Evolutionary conservation across 2,113 vertebrate species (phyloP).

Genomic region (Vulpes lagopus): DNA sequence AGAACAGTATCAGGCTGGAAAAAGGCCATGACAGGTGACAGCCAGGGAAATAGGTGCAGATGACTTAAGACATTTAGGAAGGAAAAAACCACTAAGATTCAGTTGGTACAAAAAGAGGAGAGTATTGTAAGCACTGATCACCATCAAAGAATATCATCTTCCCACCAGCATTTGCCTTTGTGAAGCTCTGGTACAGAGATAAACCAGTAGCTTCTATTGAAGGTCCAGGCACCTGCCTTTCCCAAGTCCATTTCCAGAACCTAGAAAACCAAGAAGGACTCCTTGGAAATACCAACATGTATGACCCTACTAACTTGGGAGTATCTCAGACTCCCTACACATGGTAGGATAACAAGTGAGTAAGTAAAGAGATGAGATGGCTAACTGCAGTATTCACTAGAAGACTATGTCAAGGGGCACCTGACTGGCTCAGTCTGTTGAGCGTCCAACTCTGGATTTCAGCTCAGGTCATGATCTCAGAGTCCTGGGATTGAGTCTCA

Average conservation of each 20-base stretch:
- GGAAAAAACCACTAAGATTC: conserved; percentile 17
- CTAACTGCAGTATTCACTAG: not conserved
- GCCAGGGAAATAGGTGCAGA: conserved; percentile 59
- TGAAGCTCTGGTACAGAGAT: not conserved
- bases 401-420: not conserved
- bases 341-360: not conserved
- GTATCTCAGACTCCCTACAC: not conserved
- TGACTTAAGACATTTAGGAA: conserved; percentile 48
- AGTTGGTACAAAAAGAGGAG: not conserved
- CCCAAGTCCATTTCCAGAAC: conserved; percentile 38
- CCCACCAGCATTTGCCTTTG: conserved; percentile 5
- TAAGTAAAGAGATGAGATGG: conserved; percentile 10
- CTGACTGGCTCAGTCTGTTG: not conserved
- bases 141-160: not conserved
- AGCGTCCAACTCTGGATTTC: not conserved
- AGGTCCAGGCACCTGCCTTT: not conserved
- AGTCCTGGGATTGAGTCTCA: not conserved
- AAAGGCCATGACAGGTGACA: conserved; percentile 48
- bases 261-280: conserved; percentile 28
- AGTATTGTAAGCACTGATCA: not conserved
- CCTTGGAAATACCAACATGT: not conserved
- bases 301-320: not conserved
- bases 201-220: conserved; percentile 40
- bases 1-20: conserved; percentile 40
- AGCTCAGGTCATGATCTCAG: not conserved